Conservation (phyloP, 2,888 invertebrate genomes). For the Philhelius pedissequus region DNA sequence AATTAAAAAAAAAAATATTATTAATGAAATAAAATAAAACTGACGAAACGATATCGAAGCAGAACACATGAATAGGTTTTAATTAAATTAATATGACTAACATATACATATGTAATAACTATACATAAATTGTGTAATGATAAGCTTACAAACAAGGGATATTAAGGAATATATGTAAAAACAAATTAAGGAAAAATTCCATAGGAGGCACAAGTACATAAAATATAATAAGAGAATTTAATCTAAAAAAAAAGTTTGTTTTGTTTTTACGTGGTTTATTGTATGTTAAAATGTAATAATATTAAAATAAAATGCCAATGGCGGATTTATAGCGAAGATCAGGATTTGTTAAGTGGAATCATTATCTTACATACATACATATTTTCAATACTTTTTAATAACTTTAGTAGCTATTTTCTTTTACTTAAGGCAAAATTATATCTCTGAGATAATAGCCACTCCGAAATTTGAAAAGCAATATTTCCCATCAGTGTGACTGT, state of each 20-base stretch:
- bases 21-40: neutral
- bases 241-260: neutral
- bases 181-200: neutral
- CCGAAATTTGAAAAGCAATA: too few relatives aligned
- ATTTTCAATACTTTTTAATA: neutral
- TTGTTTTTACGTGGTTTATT: neutral
- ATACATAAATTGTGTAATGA: constrained; percentile 10
- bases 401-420: neutral
- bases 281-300: neutral
- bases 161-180: neutral
- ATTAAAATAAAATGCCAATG: neutral
- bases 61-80: constrained; percentile 13
- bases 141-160: constrained; percentile 17
- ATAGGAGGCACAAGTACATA: too few relatives aligned
- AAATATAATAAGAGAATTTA: neutral
- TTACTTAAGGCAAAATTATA: too few relatives aligned
- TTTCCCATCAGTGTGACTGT: too few relatives aligned
- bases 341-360: neutral
- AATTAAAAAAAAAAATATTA: constrained; percentile 34
- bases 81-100: constrained; percentile 12
- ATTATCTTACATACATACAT: too few relatives aligned
- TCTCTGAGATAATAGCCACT: too few relatives aligned
- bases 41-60: constrained; percentile 48
- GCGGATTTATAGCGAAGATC: neutral
- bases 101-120: constrained; percentile 22